Conservation (phyloP, 2,113 vertebrate genomes). For the Archilochus colubris region DNA sequence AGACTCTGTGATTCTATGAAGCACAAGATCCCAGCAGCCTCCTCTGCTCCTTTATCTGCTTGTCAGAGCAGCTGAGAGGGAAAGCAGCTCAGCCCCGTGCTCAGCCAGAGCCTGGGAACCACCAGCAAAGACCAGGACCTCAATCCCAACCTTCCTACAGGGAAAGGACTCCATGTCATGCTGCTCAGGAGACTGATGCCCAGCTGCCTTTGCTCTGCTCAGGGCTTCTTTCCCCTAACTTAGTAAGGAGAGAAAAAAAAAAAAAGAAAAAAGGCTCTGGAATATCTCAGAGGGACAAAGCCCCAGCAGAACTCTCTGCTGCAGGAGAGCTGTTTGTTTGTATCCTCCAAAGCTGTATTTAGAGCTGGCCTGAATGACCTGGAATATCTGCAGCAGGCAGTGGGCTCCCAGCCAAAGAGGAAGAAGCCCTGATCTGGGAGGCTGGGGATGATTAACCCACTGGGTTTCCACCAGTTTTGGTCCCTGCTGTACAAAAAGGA, state of each 20-base stretch:
- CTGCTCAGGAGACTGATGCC: not conserved
- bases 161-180: not conserved
- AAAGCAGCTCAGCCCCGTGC: not conserved
- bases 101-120: conserved; percentile 40
- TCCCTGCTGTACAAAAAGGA: no score
- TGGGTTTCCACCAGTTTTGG: rapidly evolving
- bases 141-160: not conserved
- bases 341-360: not conserved
- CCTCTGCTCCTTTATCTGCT: not conserved
- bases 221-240: not conserved
- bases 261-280: not conserved
- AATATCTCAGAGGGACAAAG: not conserved
- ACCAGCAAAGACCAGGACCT: not conserved
- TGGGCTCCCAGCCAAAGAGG: not conserved
- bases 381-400: not conserved
- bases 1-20: no score
- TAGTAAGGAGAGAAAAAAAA: not conserved
- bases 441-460: not conserved
- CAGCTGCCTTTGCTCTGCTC: not conserved
- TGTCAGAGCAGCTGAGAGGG: not conserved
- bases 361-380: not conserved
- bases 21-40: not conserved
- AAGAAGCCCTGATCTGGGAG: not conserved
- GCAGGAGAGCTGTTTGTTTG: not conserved
- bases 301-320: not conserved